Evolutionary conservation across 2,888 invertebrate species (phyloP).

Genomic region (Parnassius glacialis): DNA sequence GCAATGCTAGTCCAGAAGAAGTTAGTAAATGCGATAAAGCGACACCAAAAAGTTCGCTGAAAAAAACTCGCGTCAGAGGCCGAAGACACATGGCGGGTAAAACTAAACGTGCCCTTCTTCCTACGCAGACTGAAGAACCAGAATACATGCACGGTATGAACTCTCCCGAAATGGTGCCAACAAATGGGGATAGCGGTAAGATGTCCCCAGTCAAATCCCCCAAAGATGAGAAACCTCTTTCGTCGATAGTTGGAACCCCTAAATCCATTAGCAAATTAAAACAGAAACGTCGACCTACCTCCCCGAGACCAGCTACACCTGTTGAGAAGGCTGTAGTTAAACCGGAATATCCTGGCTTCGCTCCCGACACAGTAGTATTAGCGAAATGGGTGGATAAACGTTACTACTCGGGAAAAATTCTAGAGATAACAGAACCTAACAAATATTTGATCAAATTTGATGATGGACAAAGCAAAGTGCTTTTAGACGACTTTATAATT

Average conservation of each 20-base stretch:
- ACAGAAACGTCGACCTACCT: constrained; percentile 64
- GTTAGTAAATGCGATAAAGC: constrained; percentile 62
- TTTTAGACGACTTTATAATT: constrained; percentile 83
- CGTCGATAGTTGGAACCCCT: constrained; percentile 60
- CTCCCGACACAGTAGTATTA: constrained; percentile 76
- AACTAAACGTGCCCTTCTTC: constrained; percentile 67
- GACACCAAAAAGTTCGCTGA: constrained; percentile 79
- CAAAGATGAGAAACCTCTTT: constrained; percentile 65
- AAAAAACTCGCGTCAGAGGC: constrained; percentile 68
- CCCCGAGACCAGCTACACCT: constrained; percentile 69
- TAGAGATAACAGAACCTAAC: constrained; percentile 77
- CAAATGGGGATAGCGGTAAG: constrained; percentile 59
- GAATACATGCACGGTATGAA: constrained; percentile 71
- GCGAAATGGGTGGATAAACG: constrained; percentile 86
- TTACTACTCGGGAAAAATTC: constrained; percentile 83
- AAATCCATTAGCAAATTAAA: constrained; percentile 70
- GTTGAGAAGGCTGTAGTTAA: constrained; percentile 61
- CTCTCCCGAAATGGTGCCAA: constrained; percentile 75
- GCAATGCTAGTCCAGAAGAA: constrained; percentile 70
- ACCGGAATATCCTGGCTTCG: constrained; percentile 60
- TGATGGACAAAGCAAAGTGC: constrained; percentile 81
- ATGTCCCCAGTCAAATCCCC: constrained; percentile 57
- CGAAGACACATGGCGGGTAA: constrained; percentile 66
- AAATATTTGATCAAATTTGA: constrained; percentile 84
- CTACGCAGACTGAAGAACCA: constrained; percentile 68